Percentiles rank a stretch among this genome's conserved stretches.
phyloP scores from a whole-genome alignment of 2,113 vertebrate genomes.

The Scalopus aquaticus region DNA sequence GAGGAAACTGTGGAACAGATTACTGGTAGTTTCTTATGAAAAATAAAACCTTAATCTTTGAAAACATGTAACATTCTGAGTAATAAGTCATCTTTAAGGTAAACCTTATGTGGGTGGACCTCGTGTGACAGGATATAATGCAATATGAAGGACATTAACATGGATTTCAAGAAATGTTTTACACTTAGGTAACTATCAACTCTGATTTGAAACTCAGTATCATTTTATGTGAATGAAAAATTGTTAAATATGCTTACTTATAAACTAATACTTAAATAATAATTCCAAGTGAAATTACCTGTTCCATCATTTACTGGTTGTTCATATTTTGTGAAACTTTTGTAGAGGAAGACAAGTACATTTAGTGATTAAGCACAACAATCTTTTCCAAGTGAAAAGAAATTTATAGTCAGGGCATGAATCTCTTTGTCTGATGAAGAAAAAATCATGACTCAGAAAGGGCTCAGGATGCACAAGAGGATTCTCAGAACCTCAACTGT shows the following conservation, averaged over 20 bases:
- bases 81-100: background rate
- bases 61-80: background rate
- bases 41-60: background rate
- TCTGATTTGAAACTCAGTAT: background rate
- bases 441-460: background rate
- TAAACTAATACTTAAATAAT: background rate
- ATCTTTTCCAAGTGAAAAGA: background rate
- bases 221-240: background rate
- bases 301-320: background rate
- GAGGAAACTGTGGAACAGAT: conserved; percentile 2
- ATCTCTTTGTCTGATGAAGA: background rate
- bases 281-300: background rate
- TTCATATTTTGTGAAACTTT: background rate
- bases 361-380: background rate
- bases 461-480: background rate
- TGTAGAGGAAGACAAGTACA: background rate
- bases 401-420: no score
- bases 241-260: background rate
- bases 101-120: background rate
- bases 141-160: background rate
- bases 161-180: background rate
- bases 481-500: background rate
- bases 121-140: background rate
- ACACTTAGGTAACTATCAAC: background rate
- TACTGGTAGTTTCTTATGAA: background rate